phyloP scores from a whole-genome alignment of 2,797 vertebrate species.

The Pelodytes ibericus region DNA sequence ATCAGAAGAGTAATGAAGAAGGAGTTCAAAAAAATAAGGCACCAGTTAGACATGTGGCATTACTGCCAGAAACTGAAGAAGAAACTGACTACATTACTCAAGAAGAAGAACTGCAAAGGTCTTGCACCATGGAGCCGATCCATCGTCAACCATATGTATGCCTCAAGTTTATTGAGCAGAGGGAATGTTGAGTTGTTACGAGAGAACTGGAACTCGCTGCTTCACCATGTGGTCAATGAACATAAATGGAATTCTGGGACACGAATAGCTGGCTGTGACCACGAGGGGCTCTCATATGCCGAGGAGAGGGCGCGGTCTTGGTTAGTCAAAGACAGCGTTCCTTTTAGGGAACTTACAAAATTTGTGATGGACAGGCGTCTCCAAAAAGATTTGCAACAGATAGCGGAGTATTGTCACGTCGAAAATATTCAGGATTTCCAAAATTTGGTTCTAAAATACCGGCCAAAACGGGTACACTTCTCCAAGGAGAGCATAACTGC shows the following conservation, averaged over 20 bases:
- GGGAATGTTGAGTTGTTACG: not conserved
- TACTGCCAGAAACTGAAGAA: not conserved
- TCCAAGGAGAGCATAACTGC: not conserved
- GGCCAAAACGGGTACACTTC: not conserved
- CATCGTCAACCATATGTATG: not conserved
- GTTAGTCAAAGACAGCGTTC: not conserved
- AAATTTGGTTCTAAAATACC: not conserved
- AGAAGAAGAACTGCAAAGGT: not conserved
- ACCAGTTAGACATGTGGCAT: conserved; percentile 17
- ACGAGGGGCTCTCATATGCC: not conserved
- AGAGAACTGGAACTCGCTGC: not conserved
- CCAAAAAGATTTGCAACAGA: not conserved
- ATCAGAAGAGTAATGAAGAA: not conserved
- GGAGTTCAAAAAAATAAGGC: not conserved
- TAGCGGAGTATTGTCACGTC: not conserved
- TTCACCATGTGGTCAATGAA: not conserved
- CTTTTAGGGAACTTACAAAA: not conserved
- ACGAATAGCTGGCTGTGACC: not conserved
- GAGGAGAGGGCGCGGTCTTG: not conserved
- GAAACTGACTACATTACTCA: not conserved
- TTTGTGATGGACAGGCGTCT: not conserved
- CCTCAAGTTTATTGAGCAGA: not conserved
- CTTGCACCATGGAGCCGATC: not conserved
- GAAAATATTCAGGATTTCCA: not conserved
- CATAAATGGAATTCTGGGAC: not conserved